Evolutionary conservation across 2,113 vertebrate species (phyloP), one percentile per base, ranked within the genome.

Genomic region (Butastur rufipennis): DNA sequence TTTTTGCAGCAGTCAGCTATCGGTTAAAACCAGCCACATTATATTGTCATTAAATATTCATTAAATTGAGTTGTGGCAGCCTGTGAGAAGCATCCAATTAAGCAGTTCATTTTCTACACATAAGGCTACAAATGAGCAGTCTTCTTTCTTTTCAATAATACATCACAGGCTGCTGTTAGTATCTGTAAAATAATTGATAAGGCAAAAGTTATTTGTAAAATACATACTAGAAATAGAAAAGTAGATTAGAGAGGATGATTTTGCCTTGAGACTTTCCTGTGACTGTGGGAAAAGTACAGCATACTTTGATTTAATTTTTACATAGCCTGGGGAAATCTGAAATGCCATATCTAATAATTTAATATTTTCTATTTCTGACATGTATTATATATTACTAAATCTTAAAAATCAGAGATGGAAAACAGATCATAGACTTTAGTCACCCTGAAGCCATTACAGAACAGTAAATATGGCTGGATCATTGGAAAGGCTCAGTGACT

Each of bases 141-240:
- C 65, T 68, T 91, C 94, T 88, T 72, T 80, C 79, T 84, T 92
- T 90, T 96, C 81, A 95, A 75, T 95, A 96, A 96, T 94, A 62
- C 50, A 95, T 95, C 72, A 92, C 47, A 95, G 15, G 17, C 59
- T 94, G 50, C 45, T 14, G 10, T 83, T 81, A 84, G 43, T 94
- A 88, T 72, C 61, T 93, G 79, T 72, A 91, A 96, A 97, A 95
- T 93, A 94, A 95, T 75, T 95, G 87, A 90, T 97, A 93, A 95
- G 56, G 82, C 31, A 83, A 75, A 93, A 95, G 66, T 81, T 96
- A 88, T 93, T 96, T 87, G 45, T 93, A 96, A 95, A 96, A 94
- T 89, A 79, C 75, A 71, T 89, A 70, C 36, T 78, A 90, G 92
- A 86, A 94, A 72, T 68, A 90, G 52, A 65, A 94, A 86, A 91